These are phyloP conservation scores for Toxotes jaculatrix DNA, from an alignment of 2,113 vertebrate genomes.

Conservation along the genomic window DNA sequence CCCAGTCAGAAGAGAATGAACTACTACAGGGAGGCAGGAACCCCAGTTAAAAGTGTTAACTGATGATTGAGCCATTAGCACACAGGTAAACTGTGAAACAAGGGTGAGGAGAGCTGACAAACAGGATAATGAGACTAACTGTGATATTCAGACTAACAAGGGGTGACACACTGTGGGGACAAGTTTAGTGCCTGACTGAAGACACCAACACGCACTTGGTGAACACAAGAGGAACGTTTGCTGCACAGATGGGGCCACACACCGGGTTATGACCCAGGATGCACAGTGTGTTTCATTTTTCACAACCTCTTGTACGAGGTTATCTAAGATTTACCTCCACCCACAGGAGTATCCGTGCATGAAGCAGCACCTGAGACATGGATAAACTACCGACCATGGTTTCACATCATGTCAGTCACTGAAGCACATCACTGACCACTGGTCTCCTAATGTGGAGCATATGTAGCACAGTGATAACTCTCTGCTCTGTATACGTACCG, in stretches of 20 bases:
- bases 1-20: neutral
- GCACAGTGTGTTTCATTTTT: neutral
- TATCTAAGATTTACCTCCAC: constrained; percentile 27
- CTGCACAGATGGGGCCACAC: neutral
- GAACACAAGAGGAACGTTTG: neutral
- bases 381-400: constrained; percentile 23
- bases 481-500: neutral
- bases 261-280: neutral
- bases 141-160: constrained; percentile 4
- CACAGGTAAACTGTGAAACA: neutral
- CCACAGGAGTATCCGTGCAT: neutral
- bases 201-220: neutral
- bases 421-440: constrained; percentile 43
- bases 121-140: neutral
- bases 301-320: neutral
- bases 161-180: neutral
- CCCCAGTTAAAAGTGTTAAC: neutral
- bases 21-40: neutral
- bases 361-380: constrained; percentile 34
- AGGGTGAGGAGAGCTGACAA: neutral
- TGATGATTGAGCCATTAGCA: neutral
- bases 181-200: neutral
- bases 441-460: constrained; percentile 8
- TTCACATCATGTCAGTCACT: constrained; percentile 30
- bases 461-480: constrained; percentile 1